Conservation (phyloP, 2,113 vertebrate species). For the Stigmatopora nigra region DNA sequence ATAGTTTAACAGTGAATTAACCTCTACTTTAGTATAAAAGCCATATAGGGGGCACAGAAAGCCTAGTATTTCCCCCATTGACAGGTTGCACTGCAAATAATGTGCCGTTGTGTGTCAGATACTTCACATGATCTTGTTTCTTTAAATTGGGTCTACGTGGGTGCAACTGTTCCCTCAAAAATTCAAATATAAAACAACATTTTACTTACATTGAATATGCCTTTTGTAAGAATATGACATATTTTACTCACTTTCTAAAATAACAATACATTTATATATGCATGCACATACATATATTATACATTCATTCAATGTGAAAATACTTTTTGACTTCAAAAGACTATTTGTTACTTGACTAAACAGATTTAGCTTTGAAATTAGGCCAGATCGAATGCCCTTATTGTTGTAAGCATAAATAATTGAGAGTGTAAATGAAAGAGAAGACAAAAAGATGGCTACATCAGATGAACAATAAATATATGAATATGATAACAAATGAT, state of each 20-base stretch:
- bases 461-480: background rate
- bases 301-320: background rate
- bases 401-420: background rate
- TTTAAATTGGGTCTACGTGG: background rate
- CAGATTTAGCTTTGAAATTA: background rate
- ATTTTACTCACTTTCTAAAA: too few species aligned
- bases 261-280: background rate
- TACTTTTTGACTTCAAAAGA: constrained; percentile 1
- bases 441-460: constrained; percentile 2
- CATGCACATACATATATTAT: too few species aligned
- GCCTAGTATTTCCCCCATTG: background rate
- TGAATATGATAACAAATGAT: background rate
- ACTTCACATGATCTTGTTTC: background rate
- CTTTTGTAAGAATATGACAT: too few species aligned
- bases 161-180: background rate
- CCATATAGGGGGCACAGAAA: too few species aligned
- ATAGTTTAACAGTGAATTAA: background rate
- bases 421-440: constrained; percentile 13
- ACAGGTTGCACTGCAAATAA: too few species aligned
- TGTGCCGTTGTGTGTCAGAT: too few species aligned
- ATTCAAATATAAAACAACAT: background rate
- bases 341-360: background rate
- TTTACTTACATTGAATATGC: background rate
- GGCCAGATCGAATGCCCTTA: background rate
- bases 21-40: background rate